These are phyloP conservation scores for Aphelenchoides avenae DNA, from an alignment of 1,140 invertebrate genomes.

Conservation along the genomic window DNA sequence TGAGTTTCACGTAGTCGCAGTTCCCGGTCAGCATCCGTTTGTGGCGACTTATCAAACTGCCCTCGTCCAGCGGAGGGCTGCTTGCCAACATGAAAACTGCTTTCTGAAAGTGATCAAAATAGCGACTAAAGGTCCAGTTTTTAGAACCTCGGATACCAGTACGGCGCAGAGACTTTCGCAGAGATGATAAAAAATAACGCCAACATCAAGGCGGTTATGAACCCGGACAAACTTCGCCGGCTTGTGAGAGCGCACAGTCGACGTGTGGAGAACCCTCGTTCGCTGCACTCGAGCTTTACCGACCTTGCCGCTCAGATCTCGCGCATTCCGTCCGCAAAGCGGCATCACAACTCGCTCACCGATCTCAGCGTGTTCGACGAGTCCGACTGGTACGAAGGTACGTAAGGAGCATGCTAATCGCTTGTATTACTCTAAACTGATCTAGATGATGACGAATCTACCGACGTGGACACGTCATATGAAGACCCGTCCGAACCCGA, in stretches of 20 bases:
- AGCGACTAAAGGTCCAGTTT: not conserved
- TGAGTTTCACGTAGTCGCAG: no score
- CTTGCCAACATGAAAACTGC: no score
- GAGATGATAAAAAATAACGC: slow-evolving; percentile 48
- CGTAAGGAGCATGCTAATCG: not conserved
- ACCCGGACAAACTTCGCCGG: slow-evolving; percentile 34
- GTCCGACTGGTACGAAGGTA: slow-evolving; percentile 20
- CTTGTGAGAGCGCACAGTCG: slow-evolving; percentile 17
- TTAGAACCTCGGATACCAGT: slow-evolving; percentile 50
- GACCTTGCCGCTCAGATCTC: slow-evolving; percentile 57
- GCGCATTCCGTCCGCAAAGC: slow-evolving; percentile 43
- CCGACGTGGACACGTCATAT: slow-evolving; percentile 7
- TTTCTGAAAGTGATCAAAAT: slow-evolving; percentile 3
- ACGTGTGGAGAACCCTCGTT: slow-evolving; percentile 7
- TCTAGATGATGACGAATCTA: slow-evolving; percentile 1
- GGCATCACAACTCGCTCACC: slow-evolving; percentile 13
- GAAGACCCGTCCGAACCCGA: slow-evolving; percentile 11
- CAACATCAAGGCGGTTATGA: slow-evolving; percentile 45
- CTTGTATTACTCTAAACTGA: not conserved
- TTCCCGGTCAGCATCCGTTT: no score
- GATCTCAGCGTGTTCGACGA: slow-evolving; percentile 23
- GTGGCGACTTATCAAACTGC: no score
- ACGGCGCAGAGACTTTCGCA: slow-evolving; percentile 42
- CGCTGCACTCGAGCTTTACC: slow-evolving; percentile 53
- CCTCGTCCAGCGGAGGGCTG: no score